phyloP scores from a whole-genome alignment of 2,113 vertebrate species.

The Leiothrix lutea region DNA sequence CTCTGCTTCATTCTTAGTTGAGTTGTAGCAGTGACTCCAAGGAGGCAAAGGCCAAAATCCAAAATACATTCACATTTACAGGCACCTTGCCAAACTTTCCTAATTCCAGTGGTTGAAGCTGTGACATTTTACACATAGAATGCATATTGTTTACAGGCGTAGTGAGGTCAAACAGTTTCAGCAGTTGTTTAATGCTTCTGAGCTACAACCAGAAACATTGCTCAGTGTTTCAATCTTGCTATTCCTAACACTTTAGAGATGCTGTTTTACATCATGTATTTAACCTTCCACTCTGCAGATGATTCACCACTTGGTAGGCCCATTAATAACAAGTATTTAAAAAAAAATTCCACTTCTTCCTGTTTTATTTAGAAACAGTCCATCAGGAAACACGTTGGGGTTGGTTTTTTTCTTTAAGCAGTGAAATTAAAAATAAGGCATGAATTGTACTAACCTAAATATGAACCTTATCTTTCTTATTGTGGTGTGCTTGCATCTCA shows the following conservation, averaged over 20 bases:
- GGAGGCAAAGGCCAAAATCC: not conserved
- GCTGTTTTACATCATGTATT: not conserved
- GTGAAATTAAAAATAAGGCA: not conserved
- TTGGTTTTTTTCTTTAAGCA: not conserved
- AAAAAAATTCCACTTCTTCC: not conserved
- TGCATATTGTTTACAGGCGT: not conserved
- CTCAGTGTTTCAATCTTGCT: not conserved
- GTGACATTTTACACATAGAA: not conserved
- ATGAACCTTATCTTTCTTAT: not conserved
- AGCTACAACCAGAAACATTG: not conserved
- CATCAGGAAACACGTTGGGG: not conserved
- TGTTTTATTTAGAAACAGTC: not conserved
- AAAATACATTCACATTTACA: not conserved
- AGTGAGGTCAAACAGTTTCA: not conserved
- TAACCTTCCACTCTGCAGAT: not conserved
- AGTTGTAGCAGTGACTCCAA: not conserved
- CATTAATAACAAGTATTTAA: not conserved
- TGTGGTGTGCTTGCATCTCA: not conserved
- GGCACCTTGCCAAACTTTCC: not conserved
- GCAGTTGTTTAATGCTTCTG: not conserved
- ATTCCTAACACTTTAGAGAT: not conserved
- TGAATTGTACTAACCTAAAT: not conserved
- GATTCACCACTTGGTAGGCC: not conserved
- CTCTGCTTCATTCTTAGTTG: not conserved
- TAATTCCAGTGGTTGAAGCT: not conserved